Evolutionary conservation across 2,888 invertebrate genomes (phyloP), one percentile per base, ranked within the genome.

Genomic region (Synergus itoensis): DNA sequence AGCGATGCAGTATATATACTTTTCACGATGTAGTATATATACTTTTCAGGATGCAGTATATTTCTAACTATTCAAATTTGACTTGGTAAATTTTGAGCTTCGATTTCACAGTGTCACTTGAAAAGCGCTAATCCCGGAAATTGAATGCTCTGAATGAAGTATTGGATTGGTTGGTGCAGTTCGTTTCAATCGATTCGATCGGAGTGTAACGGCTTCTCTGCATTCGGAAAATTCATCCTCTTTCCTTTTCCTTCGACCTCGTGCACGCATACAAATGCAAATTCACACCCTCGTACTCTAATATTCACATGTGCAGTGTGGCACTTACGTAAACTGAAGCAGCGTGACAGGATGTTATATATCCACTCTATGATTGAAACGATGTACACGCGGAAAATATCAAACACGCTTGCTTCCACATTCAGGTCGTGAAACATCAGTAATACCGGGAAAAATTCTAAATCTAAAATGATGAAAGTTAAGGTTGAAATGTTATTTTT

Each of bases 121-220:
- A 69, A 69, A 69, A 69, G 69, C 36, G 48, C 69, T 69, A 48
- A 82, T 83, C 79, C 86, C 88, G 89, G 89, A 89, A 89, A 90
- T 89, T 87, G 88, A 89, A 89, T 88, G 88, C 86, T 85, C 84
- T 81, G 86, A 88, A 88, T 89, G 88, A 89, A 88, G 88, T 88
- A 90, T 88, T 79, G 86, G 81, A 80, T 79, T 82, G 81, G 76
- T 81, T 69, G 69, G 28, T 80, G 77, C 79, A 76, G 78, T 79
- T 82, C 78, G 77, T 86, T 83, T 85, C 80, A 83, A 82, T 83
- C 84, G 84, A 84, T 85, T 84, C 82, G 83, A 84, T 84, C 82
- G 81, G 81, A 82, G 82, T 79, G 82, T 84, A 82, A 84, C 84
- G 82, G 81, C 78, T 82, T 84, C 82, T 81, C 81, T 82, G 84